phyloP scores from a whole-genome alignment of 2,888 invertebrate species.

The Morpho deidamia region DNA sequence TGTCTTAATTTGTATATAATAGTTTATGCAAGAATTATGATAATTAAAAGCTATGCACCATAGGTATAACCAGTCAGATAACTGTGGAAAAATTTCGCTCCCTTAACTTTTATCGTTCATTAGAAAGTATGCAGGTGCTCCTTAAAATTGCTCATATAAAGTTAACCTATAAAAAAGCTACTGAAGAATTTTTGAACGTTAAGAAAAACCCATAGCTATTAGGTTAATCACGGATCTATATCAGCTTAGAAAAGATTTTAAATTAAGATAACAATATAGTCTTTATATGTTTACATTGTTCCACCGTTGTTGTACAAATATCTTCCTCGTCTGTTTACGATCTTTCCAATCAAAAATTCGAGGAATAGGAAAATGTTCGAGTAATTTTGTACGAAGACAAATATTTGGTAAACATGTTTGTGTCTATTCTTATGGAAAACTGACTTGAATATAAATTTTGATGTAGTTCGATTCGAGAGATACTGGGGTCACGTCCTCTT shows the following conservation, averaged over 20 bases:
- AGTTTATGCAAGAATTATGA: no score
- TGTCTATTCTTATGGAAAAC: constrained; percentile 31
- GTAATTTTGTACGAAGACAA: constrained; percentile 38
- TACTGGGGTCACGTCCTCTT: constrained; percentile 5
- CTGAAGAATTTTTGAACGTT: no score
- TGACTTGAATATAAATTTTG: constrained; percentile 35
- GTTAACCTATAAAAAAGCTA: background rate
- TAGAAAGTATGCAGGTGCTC: constrained; percentile 1
- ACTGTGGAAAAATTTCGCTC: background rate
- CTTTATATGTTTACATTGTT: no score
- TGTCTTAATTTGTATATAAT: no score
- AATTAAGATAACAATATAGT: no score
- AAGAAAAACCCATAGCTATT: no score
- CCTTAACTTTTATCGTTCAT: constrained; percentile 2
- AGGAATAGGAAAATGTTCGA: constrained; percentile 36
- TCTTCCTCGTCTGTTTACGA: constrained; percentile 29
- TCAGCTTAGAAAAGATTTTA: no score
- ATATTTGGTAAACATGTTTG: constrained; percentile 59
- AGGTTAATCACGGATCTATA: no score
- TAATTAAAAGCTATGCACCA: no score
- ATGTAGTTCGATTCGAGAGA: constrained; percentile 29
- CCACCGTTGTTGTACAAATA: constrained; percentile 18
- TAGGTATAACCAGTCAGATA: no score
- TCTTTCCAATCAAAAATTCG: constrained; percentile 34
- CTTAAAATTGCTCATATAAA: background rate